These are phyloP conservation scores for Myotis brandtii DNA, from an alignment of 2,113 vertebrate genomes.

Conservation along the genomic window DNA sequence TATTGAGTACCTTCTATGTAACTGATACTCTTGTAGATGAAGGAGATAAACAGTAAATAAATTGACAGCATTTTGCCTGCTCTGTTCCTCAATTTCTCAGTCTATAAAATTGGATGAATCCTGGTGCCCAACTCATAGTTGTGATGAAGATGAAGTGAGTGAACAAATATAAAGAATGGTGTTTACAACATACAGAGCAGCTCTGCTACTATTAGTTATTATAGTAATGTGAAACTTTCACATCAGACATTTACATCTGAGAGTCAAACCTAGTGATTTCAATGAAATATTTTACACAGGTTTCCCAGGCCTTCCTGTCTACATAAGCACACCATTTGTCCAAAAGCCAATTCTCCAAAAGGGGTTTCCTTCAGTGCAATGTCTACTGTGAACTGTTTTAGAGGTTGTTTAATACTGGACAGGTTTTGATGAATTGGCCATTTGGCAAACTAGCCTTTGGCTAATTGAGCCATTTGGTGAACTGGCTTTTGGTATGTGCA, in stretches of 20 bases:
- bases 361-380: background rate
- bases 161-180: background rate
- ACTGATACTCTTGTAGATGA: background rate
- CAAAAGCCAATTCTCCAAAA: background rate
- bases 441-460: background rate
- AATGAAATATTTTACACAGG: background rate
- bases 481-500: background rate
- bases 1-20: background rate
- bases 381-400: background rate
- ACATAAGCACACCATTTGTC: background rate
- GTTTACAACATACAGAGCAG: background rate
- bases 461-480: background rate
- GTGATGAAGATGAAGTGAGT: background rate
- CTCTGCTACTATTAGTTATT: background rate
- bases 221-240: background rate
- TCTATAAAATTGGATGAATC: background rate
- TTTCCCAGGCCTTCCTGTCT: background rate
- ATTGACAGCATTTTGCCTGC: slow-evolving; percentile 6
- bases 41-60: background rate
- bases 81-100: background rate
- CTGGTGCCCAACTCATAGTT: background rate
- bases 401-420: background rate
- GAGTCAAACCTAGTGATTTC: background rate
- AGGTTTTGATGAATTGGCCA: background rate
- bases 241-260: background rate